These are phyloP conservation scores for Euleptes europaea DNA, from an alignment of 2,113 vertebrate genomes.

Conservation along the genomic window DNA sequence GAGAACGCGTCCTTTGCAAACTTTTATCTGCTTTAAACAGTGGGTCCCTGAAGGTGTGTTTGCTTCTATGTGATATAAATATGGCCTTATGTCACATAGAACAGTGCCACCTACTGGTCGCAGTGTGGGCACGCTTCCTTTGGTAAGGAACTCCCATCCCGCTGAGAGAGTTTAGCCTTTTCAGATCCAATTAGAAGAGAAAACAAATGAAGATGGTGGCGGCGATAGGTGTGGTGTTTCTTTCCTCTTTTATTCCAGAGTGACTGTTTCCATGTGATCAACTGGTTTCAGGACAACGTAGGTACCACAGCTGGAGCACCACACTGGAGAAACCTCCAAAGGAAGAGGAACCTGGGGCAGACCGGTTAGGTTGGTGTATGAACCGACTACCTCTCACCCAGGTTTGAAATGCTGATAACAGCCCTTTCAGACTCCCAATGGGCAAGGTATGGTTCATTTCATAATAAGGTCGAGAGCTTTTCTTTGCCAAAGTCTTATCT, in stretches of 20 bases:
- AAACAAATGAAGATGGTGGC: neutral
- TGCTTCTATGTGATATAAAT: neutral
- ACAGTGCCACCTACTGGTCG: constrained; percentile 71
- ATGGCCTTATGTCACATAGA: constrained; percentile 31
- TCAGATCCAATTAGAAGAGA: neutral
- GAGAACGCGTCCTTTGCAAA: neutral
- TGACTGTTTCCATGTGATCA: neutral
- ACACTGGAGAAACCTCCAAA: too few relatives aligned
- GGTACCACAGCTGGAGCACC: too few relatives aligned
- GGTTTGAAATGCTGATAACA: too few relatives aligned
- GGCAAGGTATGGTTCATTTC: too few relatives aligned
- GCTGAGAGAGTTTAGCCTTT: neutral
- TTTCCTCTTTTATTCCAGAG: neutral
- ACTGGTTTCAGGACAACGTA: too few relatives aligned
- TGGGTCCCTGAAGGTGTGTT: neutral
- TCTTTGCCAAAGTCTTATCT: too few relatives aligned
- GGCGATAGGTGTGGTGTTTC: neutral
- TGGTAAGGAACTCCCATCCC: rapidly evolving
- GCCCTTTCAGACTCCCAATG: too few relatives aligned
- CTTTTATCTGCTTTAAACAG: neutral
- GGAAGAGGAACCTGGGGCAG: too few relatives aligned
- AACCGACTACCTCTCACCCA: too few relatives aligned
- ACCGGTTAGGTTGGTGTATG: too few relatives aligned
- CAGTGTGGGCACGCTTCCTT: rapidly evolving
- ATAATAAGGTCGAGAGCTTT: too few relatives aligned